Percentiles rank a stretch among this genome's conserved stretches.
Evolutionary conservation across 2,888 invertebrate genomes (phyloP).

Genomic region (Melieria crassipennis): DNA sequence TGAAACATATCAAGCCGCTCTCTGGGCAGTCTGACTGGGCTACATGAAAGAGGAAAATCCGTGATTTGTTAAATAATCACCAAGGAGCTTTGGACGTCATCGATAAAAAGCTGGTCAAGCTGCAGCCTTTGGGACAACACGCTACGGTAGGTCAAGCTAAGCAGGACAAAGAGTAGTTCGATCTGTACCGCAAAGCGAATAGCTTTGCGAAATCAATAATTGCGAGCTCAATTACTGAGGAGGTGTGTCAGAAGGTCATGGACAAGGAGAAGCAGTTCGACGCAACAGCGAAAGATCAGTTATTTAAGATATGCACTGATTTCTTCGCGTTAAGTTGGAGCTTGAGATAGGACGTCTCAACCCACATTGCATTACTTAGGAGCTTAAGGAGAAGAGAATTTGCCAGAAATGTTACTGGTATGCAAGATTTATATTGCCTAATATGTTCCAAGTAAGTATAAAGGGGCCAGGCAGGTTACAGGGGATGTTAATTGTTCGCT

Average conservation of each 20-base stretch:
- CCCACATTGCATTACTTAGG: slow-evolving; percentile 49
- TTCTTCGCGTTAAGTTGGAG: slow-evolving; percentile 54
- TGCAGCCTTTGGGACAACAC: slow-evolving; percentile 15
- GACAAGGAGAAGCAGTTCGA: slow-evolving; percentile 52
- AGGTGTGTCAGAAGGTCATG: slow-evolving; percentile 56
- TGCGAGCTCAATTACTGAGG: slow-evolving; percentile 50
- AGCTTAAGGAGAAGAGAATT: slow-evolving; percentile 32
- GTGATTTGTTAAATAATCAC: slow-evolving; percentile 37
- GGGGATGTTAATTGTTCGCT: no score
- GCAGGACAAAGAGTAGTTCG: slow-evolving; percentile 36
- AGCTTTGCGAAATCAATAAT: slow-evolving; percentile 58
- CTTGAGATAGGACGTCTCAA: slow-evolving; percentile 49
- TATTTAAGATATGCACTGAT: slow-evolving; percentile 54
- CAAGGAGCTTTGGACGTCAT: slow-evolving; percentile 34
- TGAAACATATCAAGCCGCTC: slow-evolving; percentile 12
- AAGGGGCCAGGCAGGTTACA: no score
- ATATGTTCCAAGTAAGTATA: slow-evolving; percentile 16
- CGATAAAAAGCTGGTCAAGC: slow-evolving; percentile 32
- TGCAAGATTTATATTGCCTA: slow-evolving; percentile 47
- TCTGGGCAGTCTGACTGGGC: slow-evolving; percentile 18
- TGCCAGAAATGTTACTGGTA: slow-evolving; percentile 48
- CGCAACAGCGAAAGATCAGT: slow-evolving; percentile 53
- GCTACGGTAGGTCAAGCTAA: slow-evolving; percentile 40
- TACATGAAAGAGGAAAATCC: slow-evolving; percentile 28
- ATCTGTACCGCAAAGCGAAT: slow-evolving; percentile 53